Conservation (phyloP, 2,113 vertebrate species). For the Platanista minor region DNA sequence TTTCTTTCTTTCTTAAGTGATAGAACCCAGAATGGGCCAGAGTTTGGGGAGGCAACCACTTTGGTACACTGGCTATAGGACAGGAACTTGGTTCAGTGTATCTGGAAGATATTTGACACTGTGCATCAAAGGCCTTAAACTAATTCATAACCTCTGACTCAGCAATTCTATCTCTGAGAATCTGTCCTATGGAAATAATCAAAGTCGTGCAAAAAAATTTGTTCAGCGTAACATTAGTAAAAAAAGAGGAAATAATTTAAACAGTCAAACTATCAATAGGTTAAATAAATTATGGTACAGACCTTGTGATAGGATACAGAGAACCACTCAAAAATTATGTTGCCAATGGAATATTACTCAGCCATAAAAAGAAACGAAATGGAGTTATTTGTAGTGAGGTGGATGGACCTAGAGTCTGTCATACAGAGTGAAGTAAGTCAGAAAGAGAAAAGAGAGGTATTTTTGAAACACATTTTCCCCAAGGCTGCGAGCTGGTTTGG, state of each 20-base stretch:
- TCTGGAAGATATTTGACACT: neutral
- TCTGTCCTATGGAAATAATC: neutral
- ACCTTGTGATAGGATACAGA: neutral
- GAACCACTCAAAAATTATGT: neutral
- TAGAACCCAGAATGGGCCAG: neutral
- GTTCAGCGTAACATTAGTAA: neutral
- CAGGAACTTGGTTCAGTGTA: neutral
- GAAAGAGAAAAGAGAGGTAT: too few species aligned
- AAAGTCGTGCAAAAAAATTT: neutral
- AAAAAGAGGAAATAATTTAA: neutral
- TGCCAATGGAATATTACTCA: too few species aligned
- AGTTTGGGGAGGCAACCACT: neutral
- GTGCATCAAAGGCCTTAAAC: neutral
- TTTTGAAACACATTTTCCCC: neutral
- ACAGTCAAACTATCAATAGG: neutral
- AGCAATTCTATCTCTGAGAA: neutral
- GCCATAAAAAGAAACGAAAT: too few species aligned
- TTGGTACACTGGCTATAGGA: neutral
- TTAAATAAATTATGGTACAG: neutral
- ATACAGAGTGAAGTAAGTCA: too few species aligned
- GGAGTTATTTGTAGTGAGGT: too few species aligned
- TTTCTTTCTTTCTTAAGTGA: neutral
- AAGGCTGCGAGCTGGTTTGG: neutral
- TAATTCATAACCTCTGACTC: neutral
- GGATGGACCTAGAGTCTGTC: too few species aligned